Base-by-base conservation (phyloP, 2,113 vertebrate species). In the Eublepharis macularius region DNA sequence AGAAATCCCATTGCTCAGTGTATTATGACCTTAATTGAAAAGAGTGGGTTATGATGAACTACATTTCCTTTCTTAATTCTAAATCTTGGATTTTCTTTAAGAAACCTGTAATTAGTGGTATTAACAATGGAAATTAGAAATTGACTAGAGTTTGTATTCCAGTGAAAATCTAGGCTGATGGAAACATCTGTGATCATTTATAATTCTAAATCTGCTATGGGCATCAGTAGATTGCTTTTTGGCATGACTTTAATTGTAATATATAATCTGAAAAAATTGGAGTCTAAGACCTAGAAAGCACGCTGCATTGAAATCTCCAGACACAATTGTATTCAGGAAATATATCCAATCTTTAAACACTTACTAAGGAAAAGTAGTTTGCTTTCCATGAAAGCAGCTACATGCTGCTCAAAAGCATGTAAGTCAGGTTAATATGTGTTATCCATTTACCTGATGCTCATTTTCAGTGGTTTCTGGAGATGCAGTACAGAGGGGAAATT, bases 151-250 rank as follows among this genome's bases (percentile, higher is more conserved):
- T 94, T 93, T 95, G 87, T 94, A 84, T 94, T 70, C 2, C 73
- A 86, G 78, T 88, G 65, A 41, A 74, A 89, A 82, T 93, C 92
- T 94, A 93, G 95, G 95, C 94, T 91, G 95, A 94, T 95, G 94
- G 82, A 92, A 94, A 96, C 96, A 97, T 96, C 96, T 97, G 95
- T 94, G 93, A 95, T 95, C 94, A 94, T 96, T 97, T 96, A 96
- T 85, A 89, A 88, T 91, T 85, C 84, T 54, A 82, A 95, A 96
- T 96, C 96, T 96, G 95, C 90, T 95, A 93, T 94, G 95, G 93
- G 95, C 93, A 95, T 96, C 93, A 96, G 94, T 41, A 63, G 12
- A 91, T 90, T 89, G 93, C 83, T 87, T 93, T 96, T 94, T 95
- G 93, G 91, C 91, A 95, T 96, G 95, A 92, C 88, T 92, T 32